Percentiles rank a stretch among this genome's conserved stretches.
Conservation (phyloP, 2,888 invertebrate species). For the Meandrusa payeni region DNA sequence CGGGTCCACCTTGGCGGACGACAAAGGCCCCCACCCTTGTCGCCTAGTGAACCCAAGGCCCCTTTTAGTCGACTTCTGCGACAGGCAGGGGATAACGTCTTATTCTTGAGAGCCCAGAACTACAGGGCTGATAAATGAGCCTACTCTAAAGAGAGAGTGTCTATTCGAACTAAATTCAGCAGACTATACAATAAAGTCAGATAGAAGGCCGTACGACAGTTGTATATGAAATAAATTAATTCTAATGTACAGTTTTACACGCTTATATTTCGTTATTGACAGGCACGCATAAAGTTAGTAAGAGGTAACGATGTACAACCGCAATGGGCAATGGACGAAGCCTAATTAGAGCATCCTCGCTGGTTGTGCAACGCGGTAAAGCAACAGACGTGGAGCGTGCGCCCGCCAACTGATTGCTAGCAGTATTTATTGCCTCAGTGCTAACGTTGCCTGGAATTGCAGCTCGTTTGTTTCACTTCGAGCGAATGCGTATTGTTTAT, state of each 20-base stretch:
- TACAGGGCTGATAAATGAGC: too few species aligned
- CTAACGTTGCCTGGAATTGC: conserved; percentile 29
- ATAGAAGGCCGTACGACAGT: too few species aligned
- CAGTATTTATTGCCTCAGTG: conserved; percentile 37
- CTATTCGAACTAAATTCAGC: too few species aligned
- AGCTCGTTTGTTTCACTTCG: conserved; percentile 20
- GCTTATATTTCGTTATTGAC: background rate
- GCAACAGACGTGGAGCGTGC: conserved; percentile 27
- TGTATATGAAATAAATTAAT: background rate
- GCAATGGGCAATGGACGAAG: conserved; percentile 50
- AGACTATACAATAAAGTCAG: too few species aligned
- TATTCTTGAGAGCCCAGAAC: too few species aligned
- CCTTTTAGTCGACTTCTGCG: too few species aligned
- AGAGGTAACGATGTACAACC: conserved; percentile 39
- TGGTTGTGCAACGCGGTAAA: conserved; percentile 37
- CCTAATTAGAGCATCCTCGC: conserved; percentile 54
- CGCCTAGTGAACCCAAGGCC: too few species aligned
- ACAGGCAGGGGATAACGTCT: too few species aligned
- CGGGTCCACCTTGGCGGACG: too few species aligned
- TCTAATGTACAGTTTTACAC: background rate
- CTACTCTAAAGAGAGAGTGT: too few species aligned
- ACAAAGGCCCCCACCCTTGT: too few species aligned
- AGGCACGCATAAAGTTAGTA: conserved; percentile 32
- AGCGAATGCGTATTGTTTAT: conserved; percentile 23
- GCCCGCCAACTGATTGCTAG: conserved; percentile 36